Percentiles rank a stretch among this genome's conserved stretches.
These are phyloP conservation scores for Pyrgus malvae DNA, from an alignment of 2,888 invertebrate genomes.

Conservation along the genomic window DNA sequence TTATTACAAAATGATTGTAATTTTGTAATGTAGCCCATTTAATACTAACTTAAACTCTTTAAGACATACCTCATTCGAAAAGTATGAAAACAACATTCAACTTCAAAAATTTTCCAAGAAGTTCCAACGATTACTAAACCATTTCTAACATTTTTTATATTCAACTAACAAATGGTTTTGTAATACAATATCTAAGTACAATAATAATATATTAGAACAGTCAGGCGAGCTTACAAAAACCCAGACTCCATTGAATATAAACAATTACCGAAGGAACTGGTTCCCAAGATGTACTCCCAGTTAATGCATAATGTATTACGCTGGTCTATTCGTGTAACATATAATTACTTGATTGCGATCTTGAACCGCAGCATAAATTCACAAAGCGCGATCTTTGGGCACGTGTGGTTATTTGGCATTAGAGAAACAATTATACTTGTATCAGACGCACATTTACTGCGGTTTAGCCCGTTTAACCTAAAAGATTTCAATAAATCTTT, in stretches of 20 bases:
- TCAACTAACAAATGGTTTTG: too few relatives aligned
- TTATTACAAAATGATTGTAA: too few relatives aligned
- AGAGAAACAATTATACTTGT: constrained; percentile 10
- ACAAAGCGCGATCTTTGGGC: constrained; percentile 9
- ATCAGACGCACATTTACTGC: not conserved
- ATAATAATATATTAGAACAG: not conserved
- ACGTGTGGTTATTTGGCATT: constrained; percentile 15
- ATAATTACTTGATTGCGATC: constrained; percentile 33
- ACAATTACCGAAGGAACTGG: constrained; percentile 39
- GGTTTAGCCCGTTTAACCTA: constrained; percentile 2
- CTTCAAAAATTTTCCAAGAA: too few relatives aligned
- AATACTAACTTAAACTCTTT: too few relatives aligned
- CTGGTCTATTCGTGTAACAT: constrained; percentile 11
- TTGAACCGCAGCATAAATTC: constrained; percentile 32
- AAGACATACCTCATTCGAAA: too few relatives aligned
- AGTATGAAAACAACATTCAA: too few relatives aligned
- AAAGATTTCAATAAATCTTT: not conserved
- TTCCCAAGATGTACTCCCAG: constrained; percentile 40
- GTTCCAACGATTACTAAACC: too few relatives aligned
- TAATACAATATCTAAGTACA: too few relatives aligned
- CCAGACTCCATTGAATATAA: constrained; percentile 34
- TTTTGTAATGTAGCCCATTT: too few relatives aligned
- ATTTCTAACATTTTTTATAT: too few relatives aligned
- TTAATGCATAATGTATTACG: constrained; percentile 20
- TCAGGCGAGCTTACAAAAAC: not conserved